These are phyloP conservation scores for Apostichopus californicus DNA, from an alignment of 35 echinoderm and acorn worm species.

Conservation along the genomic window DNA sequence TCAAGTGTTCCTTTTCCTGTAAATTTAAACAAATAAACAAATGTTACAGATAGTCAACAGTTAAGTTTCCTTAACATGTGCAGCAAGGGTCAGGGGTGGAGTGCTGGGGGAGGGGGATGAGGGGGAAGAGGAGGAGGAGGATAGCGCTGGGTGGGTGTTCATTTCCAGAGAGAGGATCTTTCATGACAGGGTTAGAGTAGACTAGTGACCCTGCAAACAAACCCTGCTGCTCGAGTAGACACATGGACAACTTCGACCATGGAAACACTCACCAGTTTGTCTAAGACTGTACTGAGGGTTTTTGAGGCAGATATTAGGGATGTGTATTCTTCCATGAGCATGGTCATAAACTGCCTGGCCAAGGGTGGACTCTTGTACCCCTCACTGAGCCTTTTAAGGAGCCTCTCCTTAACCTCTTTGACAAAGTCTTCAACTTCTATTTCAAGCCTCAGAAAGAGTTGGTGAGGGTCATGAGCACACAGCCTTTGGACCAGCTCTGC, in stretches of 20 bases:
- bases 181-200: no score
- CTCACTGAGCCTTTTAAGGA: slow-evolving; percentile 76
- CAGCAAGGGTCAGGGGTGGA: no score
- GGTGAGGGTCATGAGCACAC: slow-evolving; percentile 89
- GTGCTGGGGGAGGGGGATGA: no score
- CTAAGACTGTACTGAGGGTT: slow-evolving; percentile 76
- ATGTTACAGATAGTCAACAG: no score
- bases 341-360: slow-evolving; percentile 97
- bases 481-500: slow-evolving; percentile 90
- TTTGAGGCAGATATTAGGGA: slow-evolving; percentile 87
- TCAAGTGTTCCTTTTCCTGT: slow-evolving; percentile 97
- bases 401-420: slow-evolving; percentile 85
- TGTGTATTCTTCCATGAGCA: slow-evolving; percentile 96
- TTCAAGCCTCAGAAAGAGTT: slow-evolving; percentile 91
- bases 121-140: no score
- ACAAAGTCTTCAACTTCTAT: slow-evolving; percentile 89
- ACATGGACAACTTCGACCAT: no score
- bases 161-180: no score
- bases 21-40: not conserved
- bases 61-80: no score
- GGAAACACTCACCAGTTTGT: slow-evolving; percentile 75
- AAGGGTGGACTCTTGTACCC: slow-evolving; percentile 80
- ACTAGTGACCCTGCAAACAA: no score
- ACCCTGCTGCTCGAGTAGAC: no score
- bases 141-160: no score